Conservation (phyloP, 2,113 vertebrate species). For the Rhodinocichla rosea region DNA sequence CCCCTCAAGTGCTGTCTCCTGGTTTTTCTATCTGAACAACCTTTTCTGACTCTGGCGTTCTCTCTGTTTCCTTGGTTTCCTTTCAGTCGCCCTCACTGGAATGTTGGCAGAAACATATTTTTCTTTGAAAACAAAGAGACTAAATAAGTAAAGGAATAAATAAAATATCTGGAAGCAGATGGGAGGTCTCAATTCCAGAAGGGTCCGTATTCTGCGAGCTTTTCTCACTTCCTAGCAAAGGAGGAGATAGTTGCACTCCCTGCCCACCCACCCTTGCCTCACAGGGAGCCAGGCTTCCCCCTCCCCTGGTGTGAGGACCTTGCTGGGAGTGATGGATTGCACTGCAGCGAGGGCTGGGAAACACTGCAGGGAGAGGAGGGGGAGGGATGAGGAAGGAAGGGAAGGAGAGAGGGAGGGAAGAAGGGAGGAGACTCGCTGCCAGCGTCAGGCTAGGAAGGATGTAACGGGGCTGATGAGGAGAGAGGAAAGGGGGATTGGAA, state of each 20-base stretch:
- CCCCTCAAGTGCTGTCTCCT: neutral
- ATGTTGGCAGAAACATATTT: conserved; percentile 44
- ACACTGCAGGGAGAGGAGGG: conserved; percentile 46
- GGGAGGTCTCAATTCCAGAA: neutral
- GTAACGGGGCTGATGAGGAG: neutral
- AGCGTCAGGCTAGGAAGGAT: conserved; percentile 49
- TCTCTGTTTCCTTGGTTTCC: conserved; percentile 34
- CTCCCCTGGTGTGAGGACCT: conserved; percentile 8
- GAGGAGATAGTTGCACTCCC: neutral
- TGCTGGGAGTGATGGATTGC: conserved; percentile 66
- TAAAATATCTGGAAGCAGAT: conserved; percentile 30
- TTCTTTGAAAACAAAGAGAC: conserved; percentile 47
- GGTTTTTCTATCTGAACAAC: neutral
- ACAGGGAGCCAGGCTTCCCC: neutral
- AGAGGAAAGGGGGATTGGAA: neutral
- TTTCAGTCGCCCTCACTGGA: conserved; percentile 49
- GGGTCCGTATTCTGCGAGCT: neutral
- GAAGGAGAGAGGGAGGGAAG: conserved; percentile 5
- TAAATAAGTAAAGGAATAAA: conserved; percentile 42
- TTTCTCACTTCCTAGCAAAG: neutral
- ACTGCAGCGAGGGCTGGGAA: conserved; percentile 59
- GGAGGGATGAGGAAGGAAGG: conserved; percentile 7
- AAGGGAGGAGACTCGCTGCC: conserved; percentile 19
- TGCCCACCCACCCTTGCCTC: neutral
- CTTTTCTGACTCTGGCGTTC: neutral